phyloP scores from a whole-genome alignment of 64 coral and sea anemone species.

The Acropora yongei region DNA sequence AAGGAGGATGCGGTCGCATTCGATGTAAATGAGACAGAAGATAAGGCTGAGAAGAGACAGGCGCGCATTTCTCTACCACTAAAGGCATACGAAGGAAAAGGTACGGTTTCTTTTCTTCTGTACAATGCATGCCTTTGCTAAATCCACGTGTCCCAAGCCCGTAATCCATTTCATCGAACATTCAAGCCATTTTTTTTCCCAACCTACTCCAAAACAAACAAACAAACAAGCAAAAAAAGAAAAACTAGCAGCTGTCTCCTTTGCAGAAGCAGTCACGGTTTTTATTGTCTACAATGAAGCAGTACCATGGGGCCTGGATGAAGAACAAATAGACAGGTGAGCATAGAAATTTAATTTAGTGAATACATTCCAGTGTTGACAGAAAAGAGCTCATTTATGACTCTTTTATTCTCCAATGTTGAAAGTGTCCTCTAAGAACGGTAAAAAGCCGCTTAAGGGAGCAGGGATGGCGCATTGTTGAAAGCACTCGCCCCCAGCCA shows the following conservation, averaged over 20 bases:
- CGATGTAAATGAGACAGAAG: background rate
- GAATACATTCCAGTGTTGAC: no score
- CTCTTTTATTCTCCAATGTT: no score
- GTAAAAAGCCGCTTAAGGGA: no score
- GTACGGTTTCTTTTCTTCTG: background rate
- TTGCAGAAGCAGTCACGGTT: background rate
- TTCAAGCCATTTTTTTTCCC: no score
- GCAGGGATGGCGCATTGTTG: no score
- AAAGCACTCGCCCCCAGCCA: no score
- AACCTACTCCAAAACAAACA: background rate
- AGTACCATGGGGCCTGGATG: background rate
- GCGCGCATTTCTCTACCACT: slow-evolving; percentile 7
- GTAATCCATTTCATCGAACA: no score
- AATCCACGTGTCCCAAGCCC: no score
- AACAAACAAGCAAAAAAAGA: background rate
- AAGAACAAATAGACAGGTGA: background rate
- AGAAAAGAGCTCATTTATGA: no score
- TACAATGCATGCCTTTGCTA: no score
- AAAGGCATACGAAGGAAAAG: background rate
- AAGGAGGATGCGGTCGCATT: background rate
- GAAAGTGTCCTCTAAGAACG: no score
- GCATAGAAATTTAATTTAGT: no score
- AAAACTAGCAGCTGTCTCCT: background rate
- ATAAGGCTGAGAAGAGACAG: background rate
- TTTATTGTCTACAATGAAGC: background rate